A percentile compares a stretch with the other conserved stretches of the same genome.
Conservation (phyloP, 2,888 invertebrate genomes). For the Philhelius pedissequus region DNA sequence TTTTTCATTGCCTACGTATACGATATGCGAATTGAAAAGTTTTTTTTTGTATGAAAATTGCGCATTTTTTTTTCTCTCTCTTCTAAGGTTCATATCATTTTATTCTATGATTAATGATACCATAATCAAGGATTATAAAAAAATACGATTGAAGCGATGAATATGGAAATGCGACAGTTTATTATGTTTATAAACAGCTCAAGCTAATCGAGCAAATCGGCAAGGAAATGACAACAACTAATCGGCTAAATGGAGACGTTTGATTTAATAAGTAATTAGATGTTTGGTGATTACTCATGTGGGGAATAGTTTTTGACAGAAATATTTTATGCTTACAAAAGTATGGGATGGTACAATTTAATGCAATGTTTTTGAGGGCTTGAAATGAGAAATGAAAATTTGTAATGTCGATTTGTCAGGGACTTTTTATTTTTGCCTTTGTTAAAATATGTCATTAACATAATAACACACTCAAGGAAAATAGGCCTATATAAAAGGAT, state of each 20-base stretch:
- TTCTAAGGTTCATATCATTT: background rate
- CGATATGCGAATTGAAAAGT: background rate
- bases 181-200: constrained; percentile 54
- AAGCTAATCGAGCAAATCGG: constrained; percentile 44
- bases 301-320: no score
- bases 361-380: no score
- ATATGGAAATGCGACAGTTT: constrained; percentile 64
- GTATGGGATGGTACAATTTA: no score
- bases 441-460: no score
- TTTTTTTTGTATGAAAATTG: background rate
- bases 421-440: no score
- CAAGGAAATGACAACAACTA: background rate
- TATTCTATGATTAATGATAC: constrained; percentile 58
- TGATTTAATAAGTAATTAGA: background rate
- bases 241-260: constrained; percentile 4
- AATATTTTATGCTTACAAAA: no score
- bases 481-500: no score
- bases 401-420: no score
- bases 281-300: no score
- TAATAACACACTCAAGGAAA: no score
- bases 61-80: background rate
- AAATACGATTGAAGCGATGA: constrained; percentile 57
- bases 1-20: constrained; percentile 26
- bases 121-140: constrained; percentile 59
- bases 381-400: no score